Percentiles rank a stretch among this genome's conserved stretches.
Evolutionary conservation across 2,113 vertebrate species (phyloP).

Genomic region (Pterocles orientalis): DNA sequence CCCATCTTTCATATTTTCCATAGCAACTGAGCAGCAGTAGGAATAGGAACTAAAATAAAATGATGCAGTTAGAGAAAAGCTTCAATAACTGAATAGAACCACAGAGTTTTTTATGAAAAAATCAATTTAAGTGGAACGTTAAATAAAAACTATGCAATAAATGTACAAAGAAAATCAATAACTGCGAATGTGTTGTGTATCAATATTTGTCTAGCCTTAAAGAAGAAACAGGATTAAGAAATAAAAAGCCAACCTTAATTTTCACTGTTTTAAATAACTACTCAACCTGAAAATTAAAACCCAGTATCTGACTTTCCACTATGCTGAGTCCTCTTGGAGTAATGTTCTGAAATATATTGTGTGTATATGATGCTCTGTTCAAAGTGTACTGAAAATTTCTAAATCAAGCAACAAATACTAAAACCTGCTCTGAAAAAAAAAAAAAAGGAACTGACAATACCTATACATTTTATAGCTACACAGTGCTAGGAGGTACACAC

Average conservation of each 20-base stretch:
- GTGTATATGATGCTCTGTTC: conserved; percentile 16
- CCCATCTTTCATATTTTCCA: conserved; percentile 33
- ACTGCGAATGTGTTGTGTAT: conserved; percentile 49
- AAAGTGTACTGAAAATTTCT: conserved; percentile 47
- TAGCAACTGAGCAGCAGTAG: conserved; percentile 22
- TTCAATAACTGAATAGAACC: conserved; percentile 39
- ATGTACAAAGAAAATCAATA: conserved; percentile 64
- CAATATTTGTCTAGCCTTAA: conserved; percentile 63
- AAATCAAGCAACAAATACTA: conserved; percentile 48
- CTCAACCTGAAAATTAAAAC: conserved; percentile 75
- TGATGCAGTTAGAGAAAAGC: not conserved
- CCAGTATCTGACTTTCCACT: conserved; percentile 68
- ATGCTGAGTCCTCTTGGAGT: conserved; percentile 44
- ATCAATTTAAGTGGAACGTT: conserved; percentile 57
- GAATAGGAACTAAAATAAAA: conserved; percentile 37
- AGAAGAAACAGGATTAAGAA: conserved; percentile 71
- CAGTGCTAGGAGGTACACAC: not conserved
- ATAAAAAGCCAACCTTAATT: conserved; percentile 70
- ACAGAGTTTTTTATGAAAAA: not conserved
- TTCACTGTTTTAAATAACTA: conserved; percentile 72
- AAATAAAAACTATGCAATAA: conserved; percentile 62
- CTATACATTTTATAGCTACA: not conserved
- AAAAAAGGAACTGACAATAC: not conserved
- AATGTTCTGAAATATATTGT: conserved; percentile 58
- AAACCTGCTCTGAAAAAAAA: not conserved